Percentiles rank a stretch among this genome's conserved stretches.
phyloP scores from a whole-genome alignment of 2,888 invertebrate species.

The Amblyjoppa proteus region DNA sequence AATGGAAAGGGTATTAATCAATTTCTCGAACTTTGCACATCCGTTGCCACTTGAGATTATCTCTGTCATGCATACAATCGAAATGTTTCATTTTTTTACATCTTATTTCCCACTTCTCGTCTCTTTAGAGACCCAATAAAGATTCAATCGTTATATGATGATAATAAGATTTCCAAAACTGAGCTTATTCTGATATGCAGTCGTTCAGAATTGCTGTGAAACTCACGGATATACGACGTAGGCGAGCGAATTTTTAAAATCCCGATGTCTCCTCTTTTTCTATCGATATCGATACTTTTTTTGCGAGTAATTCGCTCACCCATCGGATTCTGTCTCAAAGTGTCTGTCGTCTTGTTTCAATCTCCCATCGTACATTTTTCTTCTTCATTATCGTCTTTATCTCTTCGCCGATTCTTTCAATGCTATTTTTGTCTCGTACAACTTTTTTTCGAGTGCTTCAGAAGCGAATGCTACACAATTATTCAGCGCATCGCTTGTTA shows the following conservation, averaged over 20 bases:
- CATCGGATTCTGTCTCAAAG: background rate
- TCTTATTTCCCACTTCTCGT: constrained; percentile 21
- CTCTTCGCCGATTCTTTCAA: constrained; percentile 2
- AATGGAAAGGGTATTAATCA: background rate
- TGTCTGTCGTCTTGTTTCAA: constrained; percentile 21
- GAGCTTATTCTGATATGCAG: constrained; percentile 68
- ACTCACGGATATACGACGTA: constrained; percentile 1
- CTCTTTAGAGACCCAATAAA: constrained; percentile 5
- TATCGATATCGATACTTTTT: background rate
- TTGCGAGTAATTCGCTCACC: constrained; percentile 1
- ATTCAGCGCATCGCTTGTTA: constrained; percentile 3
- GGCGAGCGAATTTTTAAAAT: background rate
- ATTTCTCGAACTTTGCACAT: constrained; percentile 52
- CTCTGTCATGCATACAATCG: constrained; percentile 24
- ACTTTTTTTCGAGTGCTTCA: background rate
- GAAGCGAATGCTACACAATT: constrained; percentile 18
- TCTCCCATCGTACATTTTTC: constrained; percentile 42
- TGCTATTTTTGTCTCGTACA: background rate
- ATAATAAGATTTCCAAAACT: constrained; percentile 47
- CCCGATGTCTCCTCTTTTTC: background rate
- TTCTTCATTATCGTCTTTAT: background rate
- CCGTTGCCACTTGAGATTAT: constrained; percentile 13
- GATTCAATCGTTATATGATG: constrained; percentile 36
- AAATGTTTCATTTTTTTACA: constrained; percentile 32
- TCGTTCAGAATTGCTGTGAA: constrained; percentile 57